Conservation (phyloP, 2,113 vertebrate species). For the Isichthys henryi region DNA sequence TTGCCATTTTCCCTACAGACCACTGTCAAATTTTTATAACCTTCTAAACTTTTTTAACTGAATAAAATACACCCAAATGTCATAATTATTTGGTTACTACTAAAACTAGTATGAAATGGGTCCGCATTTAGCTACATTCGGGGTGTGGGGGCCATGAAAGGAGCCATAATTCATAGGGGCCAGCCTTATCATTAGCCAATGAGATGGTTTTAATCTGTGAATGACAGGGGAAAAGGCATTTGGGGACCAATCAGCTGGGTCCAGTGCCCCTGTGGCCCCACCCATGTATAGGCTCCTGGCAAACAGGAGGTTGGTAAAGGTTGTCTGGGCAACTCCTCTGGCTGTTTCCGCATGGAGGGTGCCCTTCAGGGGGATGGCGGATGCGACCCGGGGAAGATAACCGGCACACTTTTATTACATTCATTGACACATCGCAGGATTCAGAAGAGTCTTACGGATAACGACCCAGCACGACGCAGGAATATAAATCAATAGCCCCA, state of each 20-base stretch:
- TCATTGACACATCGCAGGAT: background rate
- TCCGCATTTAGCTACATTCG: background rate
- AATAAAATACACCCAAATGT: constrained; percentile 20
- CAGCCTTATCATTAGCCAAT: background rate
- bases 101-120: background rate
- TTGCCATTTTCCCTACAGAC: background rate
- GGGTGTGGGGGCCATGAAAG: too few species aligned
- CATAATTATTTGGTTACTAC: constrained; percentile 34
- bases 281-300: background rate
- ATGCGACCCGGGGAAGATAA: background rate
- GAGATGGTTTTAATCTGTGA: background rate
- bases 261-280: background rate
- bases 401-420: background rate
- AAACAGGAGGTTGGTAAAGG: background rate
- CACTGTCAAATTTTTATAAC: background rate
- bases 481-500: background rate
- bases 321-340: background rate
- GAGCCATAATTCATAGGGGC: background rate
- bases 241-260: background rate
- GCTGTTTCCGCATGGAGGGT: background rate
- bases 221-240: background rate
- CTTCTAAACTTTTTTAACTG: constrained; percentile 13
- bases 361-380: background rate
- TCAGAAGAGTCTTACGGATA: background rate
- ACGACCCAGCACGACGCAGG: background rate